Conservation (phyloP, 2,888 invertebrate species). For the Cryptocephalus primarius region DNA sequence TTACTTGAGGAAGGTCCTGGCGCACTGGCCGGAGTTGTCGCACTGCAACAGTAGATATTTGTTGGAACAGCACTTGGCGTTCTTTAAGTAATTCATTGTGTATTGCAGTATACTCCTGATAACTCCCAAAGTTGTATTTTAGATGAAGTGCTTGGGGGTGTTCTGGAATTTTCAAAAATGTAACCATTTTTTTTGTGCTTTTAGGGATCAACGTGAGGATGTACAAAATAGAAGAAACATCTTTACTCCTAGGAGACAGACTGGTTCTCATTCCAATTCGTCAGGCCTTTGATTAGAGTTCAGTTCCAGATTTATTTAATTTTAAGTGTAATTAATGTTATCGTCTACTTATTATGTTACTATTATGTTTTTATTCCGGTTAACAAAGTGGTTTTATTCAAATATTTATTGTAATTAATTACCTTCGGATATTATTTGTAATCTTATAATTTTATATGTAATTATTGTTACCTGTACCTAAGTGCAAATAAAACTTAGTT, state of each 20-base stretch:
- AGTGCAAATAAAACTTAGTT: neutral
- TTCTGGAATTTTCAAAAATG: conserved; percentile 1
- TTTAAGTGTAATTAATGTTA: too few species aligned
- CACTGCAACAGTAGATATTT: conserved; percentile 66
- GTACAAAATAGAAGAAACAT: conserved; percentile 23
- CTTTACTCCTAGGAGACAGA: conserved; percentile 23
- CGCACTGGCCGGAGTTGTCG: conserved; percentile 68
- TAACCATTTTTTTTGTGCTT: conserved; percentile 7
- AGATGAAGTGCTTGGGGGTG: neutral
- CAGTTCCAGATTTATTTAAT: too few species aligned
- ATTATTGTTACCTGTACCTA: neutral
- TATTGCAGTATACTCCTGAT: neutral
- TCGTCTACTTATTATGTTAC: too few species aligned
- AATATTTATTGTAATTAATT: neutral
- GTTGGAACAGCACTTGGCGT: conserved; percentile 71
- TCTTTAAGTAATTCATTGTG: conserved; percentile 61
- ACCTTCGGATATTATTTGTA: neutral
- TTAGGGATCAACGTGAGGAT: conserved; percentile 30
- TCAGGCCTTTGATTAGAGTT: conserved; percentile 30
- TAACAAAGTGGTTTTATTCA: neutral
- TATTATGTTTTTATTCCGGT: too few species aligned
- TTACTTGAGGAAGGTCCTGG: conserved; percentile 75
- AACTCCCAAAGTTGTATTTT: neutral
- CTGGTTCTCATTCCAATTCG: conserved; percentile 24
- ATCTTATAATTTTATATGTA: conserved; percentile 1